Conservation (phyloP, 1,140 invertebrate genomes). For the Lepidurus packardi region DNA sequence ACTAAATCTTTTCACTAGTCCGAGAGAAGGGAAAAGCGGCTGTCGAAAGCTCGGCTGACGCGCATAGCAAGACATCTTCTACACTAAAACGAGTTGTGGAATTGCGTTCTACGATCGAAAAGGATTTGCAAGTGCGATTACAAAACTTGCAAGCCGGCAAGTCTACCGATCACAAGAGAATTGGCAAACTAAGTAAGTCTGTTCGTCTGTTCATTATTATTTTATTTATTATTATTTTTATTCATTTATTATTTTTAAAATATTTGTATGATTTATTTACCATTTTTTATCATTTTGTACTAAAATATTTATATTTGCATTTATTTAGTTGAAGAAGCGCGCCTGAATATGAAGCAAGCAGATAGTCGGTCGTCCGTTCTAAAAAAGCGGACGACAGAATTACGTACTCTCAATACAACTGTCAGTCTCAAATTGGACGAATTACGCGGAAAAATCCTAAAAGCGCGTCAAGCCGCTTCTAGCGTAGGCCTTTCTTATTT, state of each 20-base stretch:
- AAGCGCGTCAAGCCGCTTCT: constrained; percentile 72
- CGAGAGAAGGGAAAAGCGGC: constrained; percentile 29
- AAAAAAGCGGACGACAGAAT: constrained; percentile 37
- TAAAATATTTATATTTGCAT: constrained; percentile 42
- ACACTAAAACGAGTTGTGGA: constrained; percentile 19
- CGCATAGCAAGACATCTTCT: constrained; percentile 5
- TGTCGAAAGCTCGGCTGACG: constrained; percentile 31
- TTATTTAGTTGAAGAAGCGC: constrained; percentile 51
- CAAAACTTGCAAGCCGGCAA: constrained; percentile 41
- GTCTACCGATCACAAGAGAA: constrained; percentile 39
- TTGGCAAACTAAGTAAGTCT: constrained; percentile 31
- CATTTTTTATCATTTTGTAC: background rate
- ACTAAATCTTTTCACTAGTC: background rate
- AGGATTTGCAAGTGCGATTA: constrained; percentile 38
- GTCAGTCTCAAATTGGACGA: constrained; percentile 57
- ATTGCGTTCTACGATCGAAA: constrained; percentile 35
- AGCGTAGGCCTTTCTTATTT: constrained; percentile 54
- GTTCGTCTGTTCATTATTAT: background rate
- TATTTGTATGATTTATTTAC: too few species aligned
- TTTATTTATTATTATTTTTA: too few species aligned
- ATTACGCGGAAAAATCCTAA: constrained; percentile 64
- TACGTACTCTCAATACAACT: constrained; percentile 44
- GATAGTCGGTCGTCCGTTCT: constrained; percentile 32
- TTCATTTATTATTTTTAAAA: too few species aligned
- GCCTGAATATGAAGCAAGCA: constrained; percentile 39